Conservation (phyloP, 2,113 vertebrate genomes). For the Cervus canadensis region DNA sequence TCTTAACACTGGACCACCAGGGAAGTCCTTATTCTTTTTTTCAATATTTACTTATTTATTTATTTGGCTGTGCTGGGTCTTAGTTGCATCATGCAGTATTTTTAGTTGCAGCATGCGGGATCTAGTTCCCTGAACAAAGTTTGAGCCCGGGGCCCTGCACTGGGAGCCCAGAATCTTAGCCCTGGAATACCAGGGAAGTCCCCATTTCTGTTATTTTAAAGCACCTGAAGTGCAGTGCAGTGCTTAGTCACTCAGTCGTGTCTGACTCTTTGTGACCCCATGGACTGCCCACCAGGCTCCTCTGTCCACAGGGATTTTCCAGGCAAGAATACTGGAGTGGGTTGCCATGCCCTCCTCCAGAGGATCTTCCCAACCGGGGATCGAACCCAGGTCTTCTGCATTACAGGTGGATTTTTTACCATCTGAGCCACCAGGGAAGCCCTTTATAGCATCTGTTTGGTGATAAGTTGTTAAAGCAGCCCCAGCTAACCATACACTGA, state of each 20-base stretch:
- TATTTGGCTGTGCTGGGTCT: neutral
- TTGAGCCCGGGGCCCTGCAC: neutral
- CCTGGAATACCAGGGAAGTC: neutral
- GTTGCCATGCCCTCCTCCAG: neutral
- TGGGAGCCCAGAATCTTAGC: neutral
- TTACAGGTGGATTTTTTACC: neutral
- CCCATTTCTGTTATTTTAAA: neutral
- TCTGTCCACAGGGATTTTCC: neutral
- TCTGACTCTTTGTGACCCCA: neutral
- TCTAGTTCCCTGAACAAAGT: neutral
- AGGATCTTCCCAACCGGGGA: neutral
- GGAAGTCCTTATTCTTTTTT: neutral
- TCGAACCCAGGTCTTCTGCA: neutral
- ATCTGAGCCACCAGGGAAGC: neutral
- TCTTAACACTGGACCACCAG: neutral
- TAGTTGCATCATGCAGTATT: neutral
- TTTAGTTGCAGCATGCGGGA: neutral
- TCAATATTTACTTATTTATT: neutral
- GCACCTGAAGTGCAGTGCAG: neutral
- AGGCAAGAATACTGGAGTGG: neutral
- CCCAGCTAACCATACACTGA: neutral
- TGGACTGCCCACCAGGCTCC: neutral
- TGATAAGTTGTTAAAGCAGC: neutral
- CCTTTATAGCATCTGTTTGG: neutral
- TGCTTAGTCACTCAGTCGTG: neutral